Evolutionary conservation across 2,797 vertebrate species (phyloP), one percentile per base, ranked within the genome.

Genomic region (Sebastes itinus): DNA sequence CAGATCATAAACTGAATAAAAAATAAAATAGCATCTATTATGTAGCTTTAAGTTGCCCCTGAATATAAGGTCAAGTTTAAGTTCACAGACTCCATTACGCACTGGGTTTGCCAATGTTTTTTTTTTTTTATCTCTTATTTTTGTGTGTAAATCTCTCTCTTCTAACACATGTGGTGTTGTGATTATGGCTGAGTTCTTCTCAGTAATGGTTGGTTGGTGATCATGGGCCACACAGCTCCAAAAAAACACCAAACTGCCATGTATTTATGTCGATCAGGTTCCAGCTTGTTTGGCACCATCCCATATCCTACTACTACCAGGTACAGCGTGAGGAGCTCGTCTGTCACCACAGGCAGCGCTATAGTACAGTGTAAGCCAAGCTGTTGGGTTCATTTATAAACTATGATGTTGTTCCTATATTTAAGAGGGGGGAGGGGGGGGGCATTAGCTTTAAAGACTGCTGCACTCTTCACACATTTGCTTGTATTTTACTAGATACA

Each of bases 211-310:
- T 42, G 38, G 74, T 14, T 54, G 56, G 3, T 75, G 67, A 73
- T 68, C 73, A 58, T 38, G 49, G 28, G 22, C 25, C 75, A 49
- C 20, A 54, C 49, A 72, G 32, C 32, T 46, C 66, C 28, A 23
- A 77, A 74, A 33, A 66, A 62, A 22, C 30, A 61, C 5, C 14
- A 13, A 85, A 78, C 70, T 72, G 74, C 66, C 3, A 28, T 63
- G 65, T 79, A 72, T 89, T 82, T 75, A 35, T 75, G 77, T 78
- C 76, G 68, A 79, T 85, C 81, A 78, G 85, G 83, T 88, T 87
- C 78, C 85, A 83, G 87, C 88, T 89, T 83, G 88, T 84, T 89
- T 89, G 91, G 86, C 86, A 75, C 86, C 77, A 70, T 78, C 87
- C 84, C 79, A 70, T 55, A n/a, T 82, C 69, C 68, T 35, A 71